Conservation (phyloP, 1,140 invertebrate genomes). For the Goniozus legneri region DNA sequence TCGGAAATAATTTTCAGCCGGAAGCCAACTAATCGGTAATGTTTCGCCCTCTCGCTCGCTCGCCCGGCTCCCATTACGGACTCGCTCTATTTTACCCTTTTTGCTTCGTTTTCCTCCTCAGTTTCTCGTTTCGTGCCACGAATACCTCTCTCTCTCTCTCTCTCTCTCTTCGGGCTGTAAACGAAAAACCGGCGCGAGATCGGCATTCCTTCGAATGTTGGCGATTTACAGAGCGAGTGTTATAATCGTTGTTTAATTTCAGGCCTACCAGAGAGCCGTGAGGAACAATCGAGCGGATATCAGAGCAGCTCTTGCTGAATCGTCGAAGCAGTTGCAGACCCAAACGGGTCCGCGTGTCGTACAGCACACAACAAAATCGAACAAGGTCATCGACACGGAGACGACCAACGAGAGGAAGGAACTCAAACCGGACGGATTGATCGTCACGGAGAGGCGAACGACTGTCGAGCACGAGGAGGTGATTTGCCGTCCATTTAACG, state of each 20-base stretch:
- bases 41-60: no score
- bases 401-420: slow-evolving; percentile 66
- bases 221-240: no score
- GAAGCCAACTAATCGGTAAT: no score
- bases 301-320: slow-evolving; percentile 62
- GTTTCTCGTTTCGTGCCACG: no score
- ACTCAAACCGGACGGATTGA: slow-evolving; percentile 72
- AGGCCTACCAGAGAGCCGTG: slow-evolving; percentile 73
- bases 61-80: no score
- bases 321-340: slow-evolving; percentile 54
- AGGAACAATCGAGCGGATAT: slow-evolving; percentile 65
- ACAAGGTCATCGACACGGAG: slow-evolving; percentile 80
- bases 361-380: slow-evolving; percentile 71
- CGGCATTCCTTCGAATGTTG: no score
- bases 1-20: no score
- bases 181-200: no score
- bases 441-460: slow-evolving; percentile 77
- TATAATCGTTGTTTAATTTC: slow-evolving; percentile 45
- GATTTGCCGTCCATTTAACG: slow-evolving; percentile 12
- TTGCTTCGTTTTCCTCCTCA: no score
- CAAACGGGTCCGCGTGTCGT: slow-evolving; percentile 67
- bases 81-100: no score
- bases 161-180: no score
- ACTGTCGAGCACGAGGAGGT: slow-evolving; percentile 80
- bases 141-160: no score